These are phyloP conservation scores for Lanius collurio DNA, from an alignment of 2,113 vertebrate genomes.

Conservation along the genomic window DNA sequence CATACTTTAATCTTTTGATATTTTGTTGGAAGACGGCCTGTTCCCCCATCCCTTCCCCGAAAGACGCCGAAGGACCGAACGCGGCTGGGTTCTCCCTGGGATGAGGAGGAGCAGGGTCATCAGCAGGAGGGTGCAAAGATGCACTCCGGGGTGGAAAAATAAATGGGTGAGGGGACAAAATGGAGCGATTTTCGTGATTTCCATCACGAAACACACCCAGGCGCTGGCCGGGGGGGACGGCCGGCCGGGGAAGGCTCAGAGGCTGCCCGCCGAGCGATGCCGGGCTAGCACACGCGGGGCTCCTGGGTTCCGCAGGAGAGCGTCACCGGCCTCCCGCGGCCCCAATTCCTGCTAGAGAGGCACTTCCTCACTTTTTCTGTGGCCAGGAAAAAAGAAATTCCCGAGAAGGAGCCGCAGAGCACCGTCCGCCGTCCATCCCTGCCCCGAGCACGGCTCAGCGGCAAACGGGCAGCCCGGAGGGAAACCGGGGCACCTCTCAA, in stretches of 20 bases:
- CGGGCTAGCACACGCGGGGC: neutral
- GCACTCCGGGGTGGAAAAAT: neutral
- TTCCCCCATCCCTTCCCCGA: neutral
- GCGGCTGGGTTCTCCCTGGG: fast-evolving
- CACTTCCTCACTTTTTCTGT: neutral
- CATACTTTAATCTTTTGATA: neutral
- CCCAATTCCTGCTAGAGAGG: fast-evolving
- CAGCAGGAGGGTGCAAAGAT: fast-evolving
- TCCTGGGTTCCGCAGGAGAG: neutral
- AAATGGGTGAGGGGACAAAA: neutral
- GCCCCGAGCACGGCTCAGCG: neutral
- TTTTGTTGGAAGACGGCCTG: neutral
- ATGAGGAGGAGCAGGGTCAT: fast-evolving
- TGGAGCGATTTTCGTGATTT: conserved; percentile 11
- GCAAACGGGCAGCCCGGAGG: neutral
- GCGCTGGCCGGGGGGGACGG: neutral
- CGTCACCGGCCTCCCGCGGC: fast-evolving
- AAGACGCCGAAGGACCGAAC: neutral
- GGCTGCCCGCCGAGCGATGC: neutral
- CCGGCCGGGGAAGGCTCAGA: neutral
- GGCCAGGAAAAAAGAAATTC: fast-evolving
- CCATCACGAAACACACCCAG: neutral
- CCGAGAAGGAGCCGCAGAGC: neutral
- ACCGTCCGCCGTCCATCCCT: fast-evolving
- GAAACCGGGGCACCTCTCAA: neutral